Base-by-base conservation (phyloP, 2,113 vertebrate genomes). In the Nannospalax galili region DNA sequence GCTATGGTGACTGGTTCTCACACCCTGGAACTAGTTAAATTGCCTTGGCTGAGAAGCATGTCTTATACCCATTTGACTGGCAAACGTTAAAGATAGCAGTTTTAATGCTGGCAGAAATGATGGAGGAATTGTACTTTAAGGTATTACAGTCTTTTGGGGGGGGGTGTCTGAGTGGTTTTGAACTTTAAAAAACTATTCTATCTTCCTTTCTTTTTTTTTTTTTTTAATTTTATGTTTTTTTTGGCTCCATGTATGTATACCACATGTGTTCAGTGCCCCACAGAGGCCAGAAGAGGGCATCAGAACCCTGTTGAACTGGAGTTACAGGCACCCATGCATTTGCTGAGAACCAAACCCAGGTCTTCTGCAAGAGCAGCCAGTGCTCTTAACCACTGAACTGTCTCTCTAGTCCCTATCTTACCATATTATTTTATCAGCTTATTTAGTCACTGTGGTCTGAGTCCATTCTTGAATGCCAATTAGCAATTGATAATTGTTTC, bases 401-500 rank as follows among this genome's bases (percentile, higher is more conserved):
- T 62, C 70, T 40, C 20, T 19, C 15, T 17, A 62, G 22, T n/a
- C n/a, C 73, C 37, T 87, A 0, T 62, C 17, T 10, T 93, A n/a
- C 40, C 32, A 9, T 81, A 84, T 77, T 82, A 12, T 92, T 65
- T 65, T 70, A 74, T 70, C 48, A 91, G 2, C 69, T 82, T 94
- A 56, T 77, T 92, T 96, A 90, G 14, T 14, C 88, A 81, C 0
- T 3, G 7, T 93, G 58, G 70, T 85, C 64, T 87, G 79, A 96
- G 82, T 93, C 81, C 95, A 56, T 85, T 90, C 64, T 78, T 92
- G 32, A 79, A 32, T 81, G 65, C 84, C 79, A 70, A 9, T 84
- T 72, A 94, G n/a, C 90, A 19, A 72, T 77, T 95, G 77, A 9
- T 93, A 88, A 67, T 93, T 74, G 93, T 95, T 88, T 93, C 81